phyloP scores from a whole-genome alignment of 1,140 invertebrate genomes.

The Atopsyche davidsoni region DNA sequence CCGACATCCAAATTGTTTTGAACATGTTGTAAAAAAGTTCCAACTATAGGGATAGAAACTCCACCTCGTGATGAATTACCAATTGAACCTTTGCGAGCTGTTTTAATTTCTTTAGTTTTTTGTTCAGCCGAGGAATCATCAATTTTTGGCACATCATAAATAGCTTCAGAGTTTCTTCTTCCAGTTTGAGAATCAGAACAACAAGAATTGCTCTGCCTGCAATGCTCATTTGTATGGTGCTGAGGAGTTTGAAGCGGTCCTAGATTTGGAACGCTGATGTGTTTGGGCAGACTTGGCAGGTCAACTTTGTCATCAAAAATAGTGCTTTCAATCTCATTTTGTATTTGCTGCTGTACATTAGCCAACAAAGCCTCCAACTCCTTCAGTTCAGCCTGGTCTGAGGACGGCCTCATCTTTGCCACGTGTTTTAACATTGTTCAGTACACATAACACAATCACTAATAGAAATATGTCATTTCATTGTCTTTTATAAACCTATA shows the following conservation, averaged over 20 bases:
- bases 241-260: not conserved
- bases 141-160: too few species aligned
- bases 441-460: not conserved
- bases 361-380: conserved; percentile 47
- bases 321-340: conserved; percentile 44
- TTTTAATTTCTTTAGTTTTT: too few species aligned
- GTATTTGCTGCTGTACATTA: conserved; percentile 42
- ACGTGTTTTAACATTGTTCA: not conserved
- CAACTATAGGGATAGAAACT: conserved; percentile 8
- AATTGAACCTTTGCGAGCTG: not conserved
- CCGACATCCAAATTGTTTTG: conserved; percentile 6
- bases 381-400: conserved; percentile 38
- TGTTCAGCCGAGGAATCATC: too few species aligned
- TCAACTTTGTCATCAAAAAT: too few species aligned
- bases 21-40: conserved; percentile 8
- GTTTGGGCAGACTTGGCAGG: conserved; percentile 5
- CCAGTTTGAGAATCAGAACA: too few species aligned
- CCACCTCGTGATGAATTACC: conserved; percentile 2
- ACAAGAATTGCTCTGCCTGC: too few species aligned
- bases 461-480: too few species aligned
- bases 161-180: too few species aligned
- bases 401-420: conserved; percentile 15
- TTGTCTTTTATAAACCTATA: too few species aligned
- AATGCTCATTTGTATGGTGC: too few species aligned
- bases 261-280: not conserved